A percentile compares a stretch with the other conserved stretches of the same genome.
Conservation (phyloP, 2,888 invertebrate genomes). For the Fragum sueziense region DNA sequence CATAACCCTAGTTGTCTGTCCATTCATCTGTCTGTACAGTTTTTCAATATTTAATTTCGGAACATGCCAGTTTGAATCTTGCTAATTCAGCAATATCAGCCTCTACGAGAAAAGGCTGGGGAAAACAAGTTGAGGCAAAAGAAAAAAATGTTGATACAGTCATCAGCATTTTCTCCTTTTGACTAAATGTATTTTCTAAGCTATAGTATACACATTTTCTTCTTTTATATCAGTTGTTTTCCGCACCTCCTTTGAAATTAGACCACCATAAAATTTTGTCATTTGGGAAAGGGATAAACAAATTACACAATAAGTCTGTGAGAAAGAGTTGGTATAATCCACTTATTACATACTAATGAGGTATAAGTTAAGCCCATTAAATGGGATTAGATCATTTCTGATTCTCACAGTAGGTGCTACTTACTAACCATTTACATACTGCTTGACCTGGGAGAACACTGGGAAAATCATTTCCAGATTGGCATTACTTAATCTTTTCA, state of each 20-base stretch:
- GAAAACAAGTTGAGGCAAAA: neutral
- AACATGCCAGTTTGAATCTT: too few relatives aligned
- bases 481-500: too few relatives aligned
- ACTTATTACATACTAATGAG: neutral
- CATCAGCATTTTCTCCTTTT: constrained; percentile 2
- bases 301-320: neutral
- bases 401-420: neutral
- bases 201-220: too few relatives aligned
- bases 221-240: too few relatives aligned
- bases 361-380: neutral
- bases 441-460: neutral
- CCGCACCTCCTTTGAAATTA: too few relatives aligned
- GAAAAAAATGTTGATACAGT: neutral
- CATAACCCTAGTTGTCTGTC: too few relatives aligned
- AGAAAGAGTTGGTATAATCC: neutral
- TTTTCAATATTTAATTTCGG: too few relatives aligned
- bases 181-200: neutral
- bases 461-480: too few relatives aligned
- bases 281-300: too few relatives aligned
- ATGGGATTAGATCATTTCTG: neutral
- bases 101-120: neutral
- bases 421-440: neutral
- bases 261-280: too few relatives aligned
- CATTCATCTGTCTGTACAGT: too few relatives aligned
- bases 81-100: too few relatives aligned